Evolutionary conservation across 92 coral and sea anemone genomes (phyloP).

Genomic region (Heliopora coerulea): DNA sequence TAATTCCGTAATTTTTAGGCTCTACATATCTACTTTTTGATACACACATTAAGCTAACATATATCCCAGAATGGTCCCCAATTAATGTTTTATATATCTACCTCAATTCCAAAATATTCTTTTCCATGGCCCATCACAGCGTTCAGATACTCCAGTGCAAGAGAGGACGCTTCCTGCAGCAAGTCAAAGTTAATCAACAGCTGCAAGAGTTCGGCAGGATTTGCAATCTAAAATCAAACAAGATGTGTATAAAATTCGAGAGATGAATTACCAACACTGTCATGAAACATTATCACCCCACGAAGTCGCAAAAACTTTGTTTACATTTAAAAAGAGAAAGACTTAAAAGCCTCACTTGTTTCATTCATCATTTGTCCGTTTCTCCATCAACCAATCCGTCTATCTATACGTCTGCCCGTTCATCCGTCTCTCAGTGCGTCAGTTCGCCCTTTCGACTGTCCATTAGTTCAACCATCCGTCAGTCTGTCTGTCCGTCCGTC

Average conservation of each 20-base stretch:
- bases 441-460: neutral
- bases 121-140: conserved; percentile 95
- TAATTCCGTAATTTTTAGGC: no score
- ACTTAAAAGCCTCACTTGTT: no score
- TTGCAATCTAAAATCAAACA: conserved; percentile 58
- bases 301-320: no score
- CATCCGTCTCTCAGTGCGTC: neutral
- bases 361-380: no score
- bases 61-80: no score
- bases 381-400: neutral
- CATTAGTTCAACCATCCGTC: neutral
- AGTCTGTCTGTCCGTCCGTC: neutral
- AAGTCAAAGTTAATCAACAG: conserved; percentile 80
- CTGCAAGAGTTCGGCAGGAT: conserved; percentile 80
- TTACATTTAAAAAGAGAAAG: no score
- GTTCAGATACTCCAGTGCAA: conserved; percentile 76
- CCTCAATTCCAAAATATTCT: conserved; percentile 93
- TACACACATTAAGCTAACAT: no score
- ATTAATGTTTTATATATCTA: no score
- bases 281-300: no score
- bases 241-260: neutral
- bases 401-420: neutral
- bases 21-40: no score
- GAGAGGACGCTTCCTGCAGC: conserved; percentile 71
- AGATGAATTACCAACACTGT: no score